These are phyloP conservation scores for Chrysoperla carnea DNA, from an alignment of 1,140 invertebrate species.

Conservation along the genomic window DNA sequence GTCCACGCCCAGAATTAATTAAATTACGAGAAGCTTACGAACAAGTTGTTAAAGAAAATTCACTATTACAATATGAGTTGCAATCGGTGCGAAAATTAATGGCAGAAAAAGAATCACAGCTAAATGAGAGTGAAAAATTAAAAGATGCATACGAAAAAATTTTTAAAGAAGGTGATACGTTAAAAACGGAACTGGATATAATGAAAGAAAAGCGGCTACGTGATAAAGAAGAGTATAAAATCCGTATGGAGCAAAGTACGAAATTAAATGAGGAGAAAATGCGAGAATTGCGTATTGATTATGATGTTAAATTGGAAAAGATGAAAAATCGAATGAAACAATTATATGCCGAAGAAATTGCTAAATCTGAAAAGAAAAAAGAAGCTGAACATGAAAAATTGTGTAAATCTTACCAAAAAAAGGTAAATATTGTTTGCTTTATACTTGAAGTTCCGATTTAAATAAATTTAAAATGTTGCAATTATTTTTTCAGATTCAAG, in stretches of 20 bases:
- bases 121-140: constrained; percentile 8
- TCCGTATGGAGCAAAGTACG: constrained; percentile 11
- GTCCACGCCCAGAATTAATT: constrained; percentile 8
- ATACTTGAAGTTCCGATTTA: too few relatives aligned
- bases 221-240: constrained; percentile 17
- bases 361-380: constrained; percentile 25
- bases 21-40: constrained; percentile 14
- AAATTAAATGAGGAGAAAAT: constrained; percentile 14
- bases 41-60: constrained; percentile 13
- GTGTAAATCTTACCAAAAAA: constrained; percentile 8
- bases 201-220: constrained; percentile 16
- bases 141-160: constrained; percentile 20
- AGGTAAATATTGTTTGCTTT: constrained; percentile 6
- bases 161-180: constrained; percentile 18
- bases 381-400: constrained; percentile 15
- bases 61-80: constrained; percentile 15
- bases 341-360: constrained; percentile 16
- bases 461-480: too few relatives aligned
- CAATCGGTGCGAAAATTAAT: constrained; percentile 12
- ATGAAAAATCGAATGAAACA: constrained; percentile 43
- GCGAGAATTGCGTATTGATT: constrained; percentile 35
- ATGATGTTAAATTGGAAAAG: constrained; percentile 43
- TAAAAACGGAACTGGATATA: constrained; percentile 17
- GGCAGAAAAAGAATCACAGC: constrained; percentile 11
- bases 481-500: constrained; percentile 9